Base-by-base conservation (phyloP, 2,113 vertebrate species). In the Circaetus cinerascens region DNA sequence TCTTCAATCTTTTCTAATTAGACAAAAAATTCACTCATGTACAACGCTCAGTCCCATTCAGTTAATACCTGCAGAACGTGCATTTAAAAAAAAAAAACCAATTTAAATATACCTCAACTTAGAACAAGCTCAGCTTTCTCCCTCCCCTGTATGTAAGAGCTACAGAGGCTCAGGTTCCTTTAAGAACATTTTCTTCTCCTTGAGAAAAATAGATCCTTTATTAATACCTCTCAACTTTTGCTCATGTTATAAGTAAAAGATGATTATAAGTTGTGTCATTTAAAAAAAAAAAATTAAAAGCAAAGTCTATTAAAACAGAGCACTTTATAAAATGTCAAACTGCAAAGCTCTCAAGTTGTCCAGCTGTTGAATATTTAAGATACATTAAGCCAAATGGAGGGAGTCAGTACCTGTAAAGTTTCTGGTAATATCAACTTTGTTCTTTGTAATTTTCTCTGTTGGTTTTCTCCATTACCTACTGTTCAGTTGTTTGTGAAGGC, bases 371-470 rank as follows among this genome's bases (percentile, higher is more conserved):
- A 62, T 59, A 84, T 34, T 51, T 78, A 40, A 80, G 45, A 56
- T 22, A 87, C 22, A 91, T 91, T 91, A 95, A 89, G 60, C 11
- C 53, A 86, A 89, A 88, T 3, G 13, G 77, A 86, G 40, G 34
- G 27, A 86, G 11, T 48, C 76, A 81, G 51, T 72, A 84, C 36
- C 36, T 87, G 50, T n/a, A 66, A 92, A 91, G 57, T 73, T 93
- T 86, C 86, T 93, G 48, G 48, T 86, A 93, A 60, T 38, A 32
- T 64, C 48, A 95, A 5, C 57, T 82, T 88, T 55, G 22, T 56
- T 75, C 84, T 94, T 72, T 69, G 40, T 18, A 78, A 95, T 97
- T 94, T 91, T 97, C 94, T 94, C 91, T 25, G 76, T 43, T 87
- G 86, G 93, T 78, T 95, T 91, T 91, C 77, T 95, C 83, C 67